Base-by-base conservation (phyloP, 2,113 vertebrate species). In the Paedocypris sp. region DNA sequence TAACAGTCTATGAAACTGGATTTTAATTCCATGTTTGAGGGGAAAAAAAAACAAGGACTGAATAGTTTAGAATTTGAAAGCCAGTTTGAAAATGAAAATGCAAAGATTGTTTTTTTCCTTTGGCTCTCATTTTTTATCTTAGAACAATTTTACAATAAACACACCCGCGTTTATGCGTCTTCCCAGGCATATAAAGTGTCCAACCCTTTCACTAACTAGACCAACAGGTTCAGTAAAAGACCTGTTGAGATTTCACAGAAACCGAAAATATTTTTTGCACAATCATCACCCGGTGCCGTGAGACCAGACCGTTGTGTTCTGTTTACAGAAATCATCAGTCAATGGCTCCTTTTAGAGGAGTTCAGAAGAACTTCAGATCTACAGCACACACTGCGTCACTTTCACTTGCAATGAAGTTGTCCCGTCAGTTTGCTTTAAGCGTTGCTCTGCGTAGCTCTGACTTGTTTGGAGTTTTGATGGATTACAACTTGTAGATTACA, bases 171-270 rank as follows among this genome's bases (percentile, higher is more conserved):
- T 32, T 39, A 22, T 22, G n/a, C n/a, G n/a, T n/a, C n/a, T n/a
- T 51, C 36, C 51, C 47, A 42, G 46, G 48, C 32, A 18, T 51
- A 62, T 16, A 51, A 51, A 23, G 22, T 31, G 26, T 51, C 41
- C 26, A 62, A 63, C 25, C 13, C 31, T 10, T 53, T n/a, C 28
- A 53, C 6, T 18, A 63, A 53, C 49, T 11, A 63, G 49, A 53
- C 15, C 19, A 33, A 63, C 49, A n/a, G n/a, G n/a, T n/a, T n/a
- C n/a, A n/a, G n/a, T n/a, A n/a, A n/a, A n/a, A n/a, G n/a, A n/a
- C n/a, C n/a, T n/a, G n/a, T n/a, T n/a, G n/a, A n/a, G n/a, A n/a
- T n/a, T n/a, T n/a, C n/a, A n/a, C n/a, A n/a, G n/a, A n/a, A n/a
- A n/a, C n/a, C n/a, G n/a, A n/a, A n/a, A 52, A 52, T 10, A 18